Evolutionary conservation across 2,888 invertebrate genomes (phyloP).

Genomic region (Lasius platythorax): DNA sequence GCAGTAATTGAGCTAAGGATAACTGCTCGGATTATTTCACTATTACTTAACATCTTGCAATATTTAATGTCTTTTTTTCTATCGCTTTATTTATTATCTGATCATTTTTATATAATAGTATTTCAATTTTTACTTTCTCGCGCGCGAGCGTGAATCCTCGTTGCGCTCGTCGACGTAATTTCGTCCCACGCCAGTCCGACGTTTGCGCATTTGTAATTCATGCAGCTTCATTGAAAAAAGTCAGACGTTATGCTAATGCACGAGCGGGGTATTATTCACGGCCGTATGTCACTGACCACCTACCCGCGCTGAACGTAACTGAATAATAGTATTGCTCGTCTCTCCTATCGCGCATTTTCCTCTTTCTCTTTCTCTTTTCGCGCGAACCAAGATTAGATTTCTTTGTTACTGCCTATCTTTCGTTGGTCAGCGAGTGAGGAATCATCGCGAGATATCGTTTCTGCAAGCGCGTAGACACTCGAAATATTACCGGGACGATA

Average conservation of each 20-base stretch:
- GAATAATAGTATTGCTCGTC: slow-evolving; percentile 71
- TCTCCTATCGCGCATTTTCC: slow-evolving; percentile 16
- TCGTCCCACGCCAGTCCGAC: slow-evolving; percentile 74
- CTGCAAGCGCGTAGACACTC: slow-evolving; percentile 14
- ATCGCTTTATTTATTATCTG: background rate
- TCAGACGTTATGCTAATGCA: slow-evolving; percentile 81
- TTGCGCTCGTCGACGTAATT: slow-evolving; percentile 72
- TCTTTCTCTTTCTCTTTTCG: background rate
- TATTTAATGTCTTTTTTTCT: background rate
- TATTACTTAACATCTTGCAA: background rate
- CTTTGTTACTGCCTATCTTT: background rate
- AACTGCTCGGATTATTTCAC: background rate
- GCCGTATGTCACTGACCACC: slow-evolving; percentile 84
- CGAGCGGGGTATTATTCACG: slow-evolving; percentile 78
- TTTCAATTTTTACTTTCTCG: background rate
- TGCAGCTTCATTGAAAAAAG: slow-evolving; percentile 75
- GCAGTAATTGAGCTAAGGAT: background rate
- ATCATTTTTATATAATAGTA: background rate
- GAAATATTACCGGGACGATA: slow-evolving; percentile 65
- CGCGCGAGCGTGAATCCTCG: background rate
- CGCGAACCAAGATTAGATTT: background rate
- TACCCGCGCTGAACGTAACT: slow-evolving; percentile 73
- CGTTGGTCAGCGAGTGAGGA: slow-evolving; percentile 22
- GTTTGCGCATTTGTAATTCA: slow-evolving; percentile 76
- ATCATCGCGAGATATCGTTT: slow-evolving; percentile 33